Evolutionary conservation across 1,140 invertebrate genomes (phyloP).

Genomic region (Drosophila azteca): DNA sequence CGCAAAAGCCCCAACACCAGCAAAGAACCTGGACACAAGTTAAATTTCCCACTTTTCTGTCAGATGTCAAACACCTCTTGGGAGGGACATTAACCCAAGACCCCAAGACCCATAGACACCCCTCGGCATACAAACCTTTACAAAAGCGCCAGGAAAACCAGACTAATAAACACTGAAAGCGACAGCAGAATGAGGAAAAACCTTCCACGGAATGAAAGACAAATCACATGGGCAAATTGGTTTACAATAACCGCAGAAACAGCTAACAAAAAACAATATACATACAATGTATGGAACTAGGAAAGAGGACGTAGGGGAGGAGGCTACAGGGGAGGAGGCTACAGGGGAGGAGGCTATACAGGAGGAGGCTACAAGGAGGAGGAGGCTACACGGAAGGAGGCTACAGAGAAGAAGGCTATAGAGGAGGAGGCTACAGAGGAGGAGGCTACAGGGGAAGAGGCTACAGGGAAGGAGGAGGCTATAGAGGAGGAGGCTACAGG

Average conservation of each 20-base stretch:
- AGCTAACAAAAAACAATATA: slow-evolving; percentile 36
- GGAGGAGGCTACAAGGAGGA: not conserved
- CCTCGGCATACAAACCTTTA: slow-evolving; percentile 6
- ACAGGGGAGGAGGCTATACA: not conserved
- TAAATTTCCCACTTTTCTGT: slow-evolving; percentile 17
- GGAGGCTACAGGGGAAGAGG: not conserved
- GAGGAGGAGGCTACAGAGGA: not conserved
- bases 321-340: not conserved
- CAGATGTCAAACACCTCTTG: slow-evolving; percentile 47
- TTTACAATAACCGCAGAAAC: slow-evolving; percentile 68
- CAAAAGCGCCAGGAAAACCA: not conserved
- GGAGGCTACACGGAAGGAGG: not conserved
- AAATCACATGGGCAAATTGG: slow-evolving; percentile 79
- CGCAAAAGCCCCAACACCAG: slow-evolving; percentile 14
- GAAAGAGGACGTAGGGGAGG: not conserved
- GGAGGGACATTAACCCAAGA: slow-evolving; percentile 16
- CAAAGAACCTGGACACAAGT: not conserved
- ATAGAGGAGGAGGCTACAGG: not conserved
- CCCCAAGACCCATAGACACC: too few species aligned
- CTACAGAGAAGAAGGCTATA: too few species aligned
- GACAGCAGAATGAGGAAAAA: slow-evolving; percentile 23
- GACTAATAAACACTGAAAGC: slow-evolving; percentile 43
- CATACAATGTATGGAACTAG: slow-evolving; percentile 5
- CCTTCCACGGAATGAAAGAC: slow-evolving; percentile 54
- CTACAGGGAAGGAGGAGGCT: not conserved